phyloP scores from a whole-genome alignment of 2,113 vertebrate genomes.

The Bubo blakistoni region DNA sequence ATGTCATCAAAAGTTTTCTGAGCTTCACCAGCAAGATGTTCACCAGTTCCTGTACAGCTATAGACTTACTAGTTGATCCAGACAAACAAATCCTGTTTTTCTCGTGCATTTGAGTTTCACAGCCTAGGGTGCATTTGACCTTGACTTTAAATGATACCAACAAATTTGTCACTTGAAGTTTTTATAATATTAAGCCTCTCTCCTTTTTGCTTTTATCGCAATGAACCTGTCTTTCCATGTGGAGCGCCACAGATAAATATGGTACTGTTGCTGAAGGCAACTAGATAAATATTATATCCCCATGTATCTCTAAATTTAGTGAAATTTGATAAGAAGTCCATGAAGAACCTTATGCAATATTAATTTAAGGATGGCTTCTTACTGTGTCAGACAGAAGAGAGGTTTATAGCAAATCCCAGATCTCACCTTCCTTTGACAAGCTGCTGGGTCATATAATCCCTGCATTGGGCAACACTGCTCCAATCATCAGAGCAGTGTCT shows the following conservation, averaged over 20 bases:
- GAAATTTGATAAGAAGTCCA: background rate
- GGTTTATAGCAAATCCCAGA: background rate
- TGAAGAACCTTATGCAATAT: background rate
- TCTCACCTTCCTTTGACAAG: background rate
- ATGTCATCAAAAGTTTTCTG: slow-evolving; percentile 34
- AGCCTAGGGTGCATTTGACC: background rate
- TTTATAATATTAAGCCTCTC: background rate
- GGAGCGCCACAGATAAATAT: background rate
- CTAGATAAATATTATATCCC: background rate
- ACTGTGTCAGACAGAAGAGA: background rate
- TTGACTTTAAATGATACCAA: background rate
- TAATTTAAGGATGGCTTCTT: background rate
- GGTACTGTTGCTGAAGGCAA: background rate
- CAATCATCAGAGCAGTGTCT: background rate
- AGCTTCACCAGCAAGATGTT: background rate
- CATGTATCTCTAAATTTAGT: background rate
- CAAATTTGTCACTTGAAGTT: background rate
- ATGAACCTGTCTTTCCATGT: background rate
- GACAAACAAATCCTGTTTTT: slow-evolving; percentile 2
- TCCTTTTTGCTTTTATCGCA: background rate
- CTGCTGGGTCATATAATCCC: background rate
- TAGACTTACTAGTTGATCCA: background rate
- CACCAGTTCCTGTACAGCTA: background rate
- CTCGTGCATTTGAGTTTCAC: background rate
- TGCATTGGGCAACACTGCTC: background rate